phyloP scores from a whole-genome alignment of 2,888 invertebrate species.

The Drosophila incognita region DNA sequence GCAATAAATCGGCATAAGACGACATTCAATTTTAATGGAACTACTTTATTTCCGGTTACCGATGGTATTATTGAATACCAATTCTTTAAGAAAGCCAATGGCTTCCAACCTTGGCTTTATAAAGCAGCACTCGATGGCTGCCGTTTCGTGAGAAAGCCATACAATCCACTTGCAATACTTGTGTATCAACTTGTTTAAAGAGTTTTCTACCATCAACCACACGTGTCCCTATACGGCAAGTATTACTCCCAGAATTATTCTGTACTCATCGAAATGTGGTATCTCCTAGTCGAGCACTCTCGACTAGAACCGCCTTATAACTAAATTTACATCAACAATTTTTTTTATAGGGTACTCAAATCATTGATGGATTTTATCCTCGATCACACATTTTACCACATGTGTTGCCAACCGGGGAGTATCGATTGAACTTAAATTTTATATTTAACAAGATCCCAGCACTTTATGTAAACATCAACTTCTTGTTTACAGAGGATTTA shows the following conservation, averaged over 20 bases:
- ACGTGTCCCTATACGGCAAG: neutral
- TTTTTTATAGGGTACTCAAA: neutral
- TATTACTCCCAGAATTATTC: neutral
- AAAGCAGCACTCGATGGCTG: accelerated
- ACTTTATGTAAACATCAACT: accelerated
- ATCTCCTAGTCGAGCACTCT: neutral
- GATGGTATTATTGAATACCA: accelerated
- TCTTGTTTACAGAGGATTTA: no score
- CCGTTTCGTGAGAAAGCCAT: neutral
- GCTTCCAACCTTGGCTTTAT: neutral
- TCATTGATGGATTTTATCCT: neutral
- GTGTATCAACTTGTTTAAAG: neutral
- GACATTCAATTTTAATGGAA: slow-evolving; percentile 9
- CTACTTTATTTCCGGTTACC: neutral
- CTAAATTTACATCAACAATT: no score
- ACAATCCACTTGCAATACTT: accelerated
- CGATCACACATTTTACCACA: neutral
- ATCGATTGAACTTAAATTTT: neutral
- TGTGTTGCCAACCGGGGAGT: neutral
- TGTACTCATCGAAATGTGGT: neutral
- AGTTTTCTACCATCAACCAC: accelerated
- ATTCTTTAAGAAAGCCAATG: neutral
- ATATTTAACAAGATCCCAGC: neutral
- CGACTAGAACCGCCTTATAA: no score
- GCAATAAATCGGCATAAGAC: no score